These are phyloP conservation scores for Lampropteryx suffumata DNA, from an alignment of 2,888 invertebrate genomes.

Conservation along the genomic window DNA sequence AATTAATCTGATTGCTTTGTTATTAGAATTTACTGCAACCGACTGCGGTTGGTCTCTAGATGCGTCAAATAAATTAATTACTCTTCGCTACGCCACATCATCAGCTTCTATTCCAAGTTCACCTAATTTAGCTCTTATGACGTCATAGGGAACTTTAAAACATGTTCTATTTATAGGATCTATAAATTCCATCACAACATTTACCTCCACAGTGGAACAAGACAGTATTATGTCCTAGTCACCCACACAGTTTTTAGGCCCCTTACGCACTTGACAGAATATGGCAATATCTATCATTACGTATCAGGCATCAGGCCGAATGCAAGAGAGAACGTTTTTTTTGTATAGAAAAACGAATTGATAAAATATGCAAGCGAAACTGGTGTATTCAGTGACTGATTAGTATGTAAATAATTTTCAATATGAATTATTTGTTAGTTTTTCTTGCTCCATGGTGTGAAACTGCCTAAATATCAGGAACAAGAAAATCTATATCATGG, in stretches of 20 bases:
- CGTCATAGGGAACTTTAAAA: conserved; percentile 18
- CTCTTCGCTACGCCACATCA: conserved; percentile 5
- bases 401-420: no score
- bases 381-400: no score
- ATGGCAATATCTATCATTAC: no score
- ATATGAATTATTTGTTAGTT: no score
- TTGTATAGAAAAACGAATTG: no score
- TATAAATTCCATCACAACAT: conserved; percentile 32
- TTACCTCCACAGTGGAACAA: conserved; percentile 26
- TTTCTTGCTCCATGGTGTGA: no score
- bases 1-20: conserved; percentile 20
- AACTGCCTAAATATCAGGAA: no score
- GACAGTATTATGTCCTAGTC: conserved; percentile 31
- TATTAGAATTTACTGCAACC: conserved; percentile 24
- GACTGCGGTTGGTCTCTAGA: not conserved
- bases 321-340: no score
- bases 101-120: conserved; percentile 16
- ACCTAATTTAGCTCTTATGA: conserved; percentile 14
- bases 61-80: conserved; percentile 24
- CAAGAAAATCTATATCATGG: no score
- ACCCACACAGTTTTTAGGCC: conserved; percentile 27
- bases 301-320: no score
- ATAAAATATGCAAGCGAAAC: no score
- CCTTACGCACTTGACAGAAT: not conserved
- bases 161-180: conserved; percentile 26